Evolutionary conservation across 2,888 invertebrate species (phyloP).

Genomic region (Drosophila meridiana): DNA sequence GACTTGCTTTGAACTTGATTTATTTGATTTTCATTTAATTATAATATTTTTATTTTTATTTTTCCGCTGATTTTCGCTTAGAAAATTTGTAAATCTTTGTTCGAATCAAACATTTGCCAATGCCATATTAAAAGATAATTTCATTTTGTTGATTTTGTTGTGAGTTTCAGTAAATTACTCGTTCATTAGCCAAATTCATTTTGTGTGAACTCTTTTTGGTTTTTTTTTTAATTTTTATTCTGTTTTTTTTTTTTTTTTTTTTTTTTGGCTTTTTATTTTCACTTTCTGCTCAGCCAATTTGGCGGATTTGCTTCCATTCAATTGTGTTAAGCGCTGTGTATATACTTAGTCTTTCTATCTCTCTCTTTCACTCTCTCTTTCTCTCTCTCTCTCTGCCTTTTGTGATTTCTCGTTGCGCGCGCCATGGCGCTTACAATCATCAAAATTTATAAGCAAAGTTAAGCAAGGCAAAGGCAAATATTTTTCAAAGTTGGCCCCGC

Average conservation of each 20-base stretch:
- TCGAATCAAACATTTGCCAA: background rate
- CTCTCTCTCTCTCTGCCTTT: slow-evolving; percentile 21
- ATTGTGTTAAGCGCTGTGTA: slow-evolving; percentile 22
- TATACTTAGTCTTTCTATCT: background rate
- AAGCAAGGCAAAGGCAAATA: slow-evolving; percentile 69
- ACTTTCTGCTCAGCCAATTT: slow-evolving; percentile 11
- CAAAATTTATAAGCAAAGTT: slow-evolving; percentile 77
- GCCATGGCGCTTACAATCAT: slow-evolving; percentile 56
- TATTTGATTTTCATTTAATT: background rate
- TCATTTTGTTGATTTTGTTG: slow-evolving; percentile 5
- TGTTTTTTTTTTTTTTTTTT: background rate
- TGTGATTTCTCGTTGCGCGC: slow-evolving; percentile 43
- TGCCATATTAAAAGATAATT: slow-evolving; percentile 16
- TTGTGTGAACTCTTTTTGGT: slow-evolving; percentile 8
- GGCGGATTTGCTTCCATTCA: slow-evolving; percentile 22
- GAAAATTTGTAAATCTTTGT: background rate
- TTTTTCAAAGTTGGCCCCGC: slow-evolving; percentile 53
- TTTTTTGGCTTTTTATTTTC: background rate
- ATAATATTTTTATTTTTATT: too few species aligned
- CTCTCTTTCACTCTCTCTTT: too few species aligned
- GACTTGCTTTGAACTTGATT: slow-evolving; percentile 1
- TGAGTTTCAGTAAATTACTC: slow-evolving; percentile 1
- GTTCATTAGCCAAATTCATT: slow-evolving; percentile 16
- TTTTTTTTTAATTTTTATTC: background rate
- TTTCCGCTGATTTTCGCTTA: background rate